Evolutionary conservation across 1,140 invertebrate species (phyloP).

Genomic region (Meloidogyne floridensis): DNA sequence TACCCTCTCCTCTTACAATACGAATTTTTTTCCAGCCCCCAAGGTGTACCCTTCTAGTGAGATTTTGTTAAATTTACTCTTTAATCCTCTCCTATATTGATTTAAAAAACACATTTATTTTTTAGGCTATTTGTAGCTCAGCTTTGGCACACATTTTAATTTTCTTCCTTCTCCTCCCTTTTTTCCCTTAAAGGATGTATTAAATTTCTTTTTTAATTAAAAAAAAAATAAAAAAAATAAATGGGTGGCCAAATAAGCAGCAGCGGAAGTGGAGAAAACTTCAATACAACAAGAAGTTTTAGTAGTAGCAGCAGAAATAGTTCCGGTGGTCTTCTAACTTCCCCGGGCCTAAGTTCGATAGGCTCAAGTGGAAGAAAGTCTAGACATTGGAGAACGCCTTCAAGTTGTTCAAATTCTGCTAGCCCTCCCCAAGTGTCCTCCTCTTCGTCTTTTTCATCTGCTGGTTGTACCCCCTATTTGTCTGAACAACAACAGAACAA

Average conservation of each 20-base stretch:
- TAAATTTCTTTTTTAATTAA: too few relatives aligned
- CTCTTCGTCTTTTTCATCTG: neutral
- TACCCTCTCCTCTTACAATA: too few relatives aligned
- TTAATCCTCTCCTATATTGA: too few relatives aligned
- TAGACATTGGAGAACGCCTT: neutral
- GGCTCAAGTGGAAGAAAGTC: neutral
- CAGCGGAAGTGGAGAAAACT: neutral
- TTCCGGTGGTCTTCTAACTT: neutral
- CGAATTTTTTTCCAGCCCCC: too few relatives aligned
- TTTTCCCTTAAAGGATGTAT: too few relatives aligned
- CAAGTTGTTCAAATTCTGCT: neutral
- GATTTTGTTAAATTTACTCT: too few relatives aligned
- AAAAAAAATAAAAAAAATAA: neutral
- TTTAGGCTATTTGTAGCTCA: neutral
- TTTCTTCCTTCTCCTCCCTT: neutral
- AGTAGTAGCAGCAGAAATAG: neutral
- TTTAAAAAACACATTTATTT: neutral
- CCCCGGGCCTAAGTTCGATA: neutral
- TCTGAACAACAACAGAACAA: neutral
- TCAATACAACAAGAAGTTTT: neutral
- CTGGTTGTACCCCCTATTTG: neutral
- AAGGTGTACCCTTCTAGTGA: too few relatives aligned
- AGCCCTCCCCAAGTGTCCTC: neutral
- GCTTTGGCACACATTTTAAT: neutral
- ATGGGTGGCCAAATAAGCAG: slow-evolving; percentile 5